phyloP scores from a whole-genome alignment of 2,888 invertebrate genomes.

The Odontomyia ornata region DNA sequence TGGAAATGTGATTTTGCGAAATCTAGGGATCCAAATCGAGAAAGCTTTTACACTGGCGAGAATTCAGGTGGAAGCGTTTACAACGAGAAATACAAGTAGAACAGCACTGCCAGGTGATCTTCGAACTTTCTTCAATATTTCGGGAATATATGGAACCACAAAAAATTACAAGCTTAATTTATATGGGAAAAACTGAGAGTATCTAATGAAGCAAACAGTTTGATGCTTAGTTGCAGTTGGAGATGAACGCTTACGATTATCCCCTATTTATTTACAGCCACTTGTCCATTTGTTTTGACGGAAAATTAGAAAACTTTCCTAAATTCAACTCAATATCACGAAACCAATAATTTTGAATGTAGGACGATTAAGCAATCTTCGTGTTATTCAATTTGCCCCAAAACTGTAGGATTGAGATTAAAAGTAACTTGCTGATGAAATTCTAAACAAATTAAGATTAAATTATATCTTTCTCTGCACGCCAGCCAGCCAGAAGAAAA shows the following conservation, averaged over 20 bases:
- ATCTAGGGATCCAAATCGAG: not conserved
- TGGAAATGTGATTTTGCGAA: slow-evolving; percentile 6
- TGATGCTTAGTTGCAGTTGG: too few relatives aligned
- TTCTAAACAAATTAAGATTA: not conserved
- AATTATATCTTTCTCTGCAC: not conserved
- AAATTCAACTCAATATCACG: not conserved
- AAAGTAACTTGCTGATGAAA: not conserved
- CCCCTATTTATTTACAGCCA: too few relatives aligned
- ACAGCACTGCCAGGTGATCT: slow-evolving; percentile 10
- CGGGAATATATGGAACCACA: too few relatives aligned
- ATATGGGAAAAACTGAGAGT: too few relatives aligned
- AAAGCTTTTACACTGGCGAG: slow-evolving; percentile 8
- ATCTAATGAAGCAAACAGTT: too few relatives aligned
- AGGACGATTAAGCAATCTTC: slow-evolving; percentile 9
- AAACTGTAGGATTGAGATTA: not conserved
- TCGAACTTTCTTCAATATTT: too few relatives aligned
- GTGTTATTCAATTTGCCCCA: not conserved
- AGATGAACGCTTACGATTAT: too few relatives aligned
- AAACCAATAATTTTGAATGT: not conserved
- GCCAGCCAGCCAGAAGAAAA: not conserved
- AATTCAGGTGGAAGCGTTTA: too few relatives aligned
- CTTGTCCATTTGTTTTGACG: too few relatives aligned
- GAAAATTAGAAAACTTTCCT: too few relatives aligned
- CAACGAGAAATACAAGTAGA: not conserved
- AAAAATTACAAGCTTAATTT: too few relatives aligned